Percentiles rank a stretch among this genome's conserved stretches.
Conservation (phyloP, 1,140 invertebrate genomes). For the Tetranychus urticae region DNA sequence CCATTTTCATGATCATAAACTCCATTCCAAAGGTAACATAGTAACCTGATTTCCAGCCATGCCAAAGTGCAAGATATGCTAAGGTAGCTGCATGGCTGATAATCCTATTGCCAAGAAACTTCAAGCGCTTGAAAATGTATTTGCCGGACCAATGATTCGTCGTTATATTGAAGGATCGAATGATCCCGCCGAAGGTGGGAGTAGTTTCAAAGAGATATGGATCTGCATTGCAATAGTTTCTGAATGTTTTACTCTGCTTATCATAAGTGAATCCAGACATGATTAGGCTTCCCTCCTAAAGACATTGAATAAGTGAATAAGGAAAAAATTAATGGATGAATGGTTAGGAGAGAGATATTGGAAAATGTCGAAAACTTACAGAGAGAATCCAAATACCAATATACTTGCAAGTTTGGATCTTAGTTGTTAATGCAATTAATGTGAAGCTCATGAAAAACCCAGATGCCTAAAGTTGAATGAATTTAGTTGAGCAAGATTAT, state of each 20-base stretch:
- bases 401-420: constrained; percentile 64
- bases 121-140: constrained; percentile 74
- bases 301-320: not conserved
- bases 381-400: constrained; percentile 70
- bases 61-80: constrained; percentile 71
- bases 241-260: constrained; percentile 26
- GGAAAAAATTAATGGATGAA: not conserved
- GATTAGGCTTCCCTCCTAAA: constrained; percentile 23
- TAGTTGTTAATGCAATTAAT: constrained; percentile 14
- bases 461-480: not conserved
- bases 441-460: constrained; percentile 3
- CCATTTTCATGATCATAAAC: constrained; percentile 60
- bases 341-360: too few species aligned
- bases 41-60: constrained; percentile 65
- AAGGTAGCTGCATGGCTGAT: constrained; percentile 56
- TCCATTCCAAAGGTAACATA: constrained; percentile 77
- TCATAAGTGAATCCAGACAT: constrained; percentile 44
- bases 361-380: constrained; percentile 22
- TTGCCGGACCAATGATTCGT: constrained; percentile 75
- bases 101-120: constrained; percentile 61
- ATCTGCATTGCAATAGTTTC: constrained; percentile 63
- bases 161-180: constrained; percentile 71
- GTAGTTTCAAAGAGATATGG: constrained; percentile 46
- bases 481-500: not conserved
- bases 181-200: constrained; percentile 54